These are phyloP conservation scores for Malurus elegans DNA, from an alignment of 2,113 vertebrate genomes.

Conservation along the genomic window DNA sequence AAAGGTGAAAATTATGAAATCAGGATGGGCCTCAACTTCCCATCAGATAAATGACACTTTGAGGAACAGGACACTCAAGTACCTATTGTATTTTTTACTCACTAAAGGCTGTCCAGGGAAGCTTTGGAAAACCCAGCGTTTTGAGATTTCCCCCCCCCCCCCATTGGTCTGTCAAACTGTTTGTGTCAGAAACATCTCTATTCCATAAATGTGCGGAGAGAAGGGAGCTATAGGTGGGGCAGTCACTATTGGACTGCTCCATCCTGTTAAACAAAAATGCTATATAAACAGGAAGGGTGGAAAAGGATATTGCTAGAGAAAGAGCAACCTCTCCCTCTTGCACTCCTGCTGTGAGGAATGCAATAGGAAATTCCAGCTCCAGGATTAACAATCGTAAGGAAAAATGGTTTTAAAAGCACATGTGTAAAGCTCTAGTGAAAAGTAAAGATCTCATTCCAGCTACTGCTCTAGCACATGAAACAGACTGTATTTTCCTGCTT, in stretches of 20 bases:
- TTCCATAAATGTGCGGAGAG: not conserved
- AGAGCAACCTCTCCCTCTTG: slow-evolving; percentile 43
- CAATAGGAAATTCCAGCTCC: slow-evolving; percentile 50
- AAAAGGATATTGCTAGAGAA: slow-evolving; percentile 38
- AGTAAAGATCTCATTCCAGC: not conserved
- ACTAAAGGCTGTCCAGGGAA: not conserved
- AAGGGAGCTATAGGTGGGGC: not conserved
- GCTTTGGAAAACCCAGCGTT: not conserved
- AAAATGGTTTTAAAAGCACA: slow-evolving; percentile 12
- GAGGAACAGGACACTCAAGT: not conserved
- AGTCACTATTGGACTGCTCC: not conserved
- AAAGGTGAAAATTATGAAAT: not conserved
- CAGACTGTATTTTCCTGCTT: not conserved
- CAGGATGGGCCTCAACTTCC: not conserved
- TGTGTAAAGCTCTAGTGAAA: not conserved
- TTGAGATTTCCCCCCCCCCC: not conserved
- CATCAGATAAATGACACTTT: not conserved
- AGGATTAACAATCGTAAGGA: slow-evolving; percentile 35
- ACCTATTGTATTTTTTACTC: not conserved
- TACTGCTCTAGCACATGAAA: not conserved
- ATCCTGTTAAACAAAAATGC: slow-evolving; percentile 21
- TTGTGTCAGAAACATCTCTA: not conserved
- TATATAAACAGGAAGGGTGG: slow-evolving; percentile 68
- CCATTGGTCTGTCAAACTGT: not conserved
- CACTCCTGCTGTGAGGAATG: slow-evolving; percentile 49